Conservation (phyloP, 1,140 invertebrate genomes). For the Penaeus indicus region DNA sequence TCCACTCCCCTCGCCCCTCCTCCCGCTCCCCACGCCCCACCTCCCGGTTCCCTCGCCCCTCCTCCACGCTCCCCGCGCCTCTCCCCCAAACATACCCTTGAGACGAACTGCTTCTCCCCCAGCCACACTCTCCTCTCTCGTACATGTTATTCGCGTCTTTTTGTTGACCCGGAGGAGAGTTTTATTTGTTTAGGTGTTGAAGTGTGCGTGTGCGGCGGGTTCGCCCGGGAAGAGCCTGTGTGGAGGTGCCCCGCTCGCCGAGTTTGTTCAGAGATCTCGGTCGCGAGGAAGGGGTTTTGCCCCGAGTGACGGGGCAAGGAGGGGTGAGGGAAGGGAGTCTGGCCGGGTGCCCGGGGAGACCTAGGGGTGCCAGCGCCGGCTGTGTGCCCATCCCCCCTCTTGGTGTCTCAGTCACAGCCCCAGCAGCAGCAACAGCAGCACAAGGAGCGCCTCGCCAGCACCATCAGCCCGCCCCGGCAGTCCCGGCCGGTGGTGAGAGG, state of each 20-base stretch:
- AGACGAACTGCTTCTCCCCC: too few species aligned
- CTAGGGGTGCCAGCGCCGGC: slow-evolving; percentile 40
- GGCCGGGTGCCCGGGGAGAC: slow-evolving; percentile 40
- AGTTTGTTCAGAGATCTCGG: not conserved
- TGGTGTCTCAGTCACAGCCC: not conserved
- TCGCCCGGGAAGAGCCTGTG: too few species aligned
- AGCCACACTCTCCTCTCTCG: too few species aligned
- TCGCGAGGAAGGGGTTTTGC: not conserved
- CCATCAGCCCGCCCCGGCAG: slow-evolving; percentile 28
- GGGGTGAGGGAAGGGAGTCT: slow-evolving; percentile 34
- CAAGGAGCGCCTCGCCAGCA: slow-evolving; percentile 29
- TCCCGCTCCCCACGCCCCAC: too few species aligned
- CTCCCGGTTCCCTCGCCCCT: too few species aligned
- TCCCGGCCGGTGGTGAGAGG: slow-evolving; percentile 46
- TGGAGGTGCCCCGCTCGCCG: not conserved
- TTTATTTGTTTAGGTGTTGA: too few species aligned
- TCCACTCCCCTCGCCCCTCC: too few species aligned
- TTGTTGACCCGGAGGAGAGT: too few species aligned
- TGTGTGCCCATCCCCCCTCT: slow-evolving; percentile 29
- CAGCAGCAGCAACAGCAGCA: slow-evolving; percentile 37
- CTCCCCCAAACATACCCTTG: too few species aligned
- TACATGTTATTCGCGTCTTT: too few species aligned
- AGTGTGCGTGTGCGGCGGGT: too few species aligned
- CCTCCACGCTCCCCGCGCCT: too few species aligned
- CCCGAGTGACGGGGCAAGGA: not conserved